These are phyloP conservation scores for Scomberomorus guttatus DNA, from an alignment of 2,797 vertebrate genomes.

Conservation along the genomic window DNA sequence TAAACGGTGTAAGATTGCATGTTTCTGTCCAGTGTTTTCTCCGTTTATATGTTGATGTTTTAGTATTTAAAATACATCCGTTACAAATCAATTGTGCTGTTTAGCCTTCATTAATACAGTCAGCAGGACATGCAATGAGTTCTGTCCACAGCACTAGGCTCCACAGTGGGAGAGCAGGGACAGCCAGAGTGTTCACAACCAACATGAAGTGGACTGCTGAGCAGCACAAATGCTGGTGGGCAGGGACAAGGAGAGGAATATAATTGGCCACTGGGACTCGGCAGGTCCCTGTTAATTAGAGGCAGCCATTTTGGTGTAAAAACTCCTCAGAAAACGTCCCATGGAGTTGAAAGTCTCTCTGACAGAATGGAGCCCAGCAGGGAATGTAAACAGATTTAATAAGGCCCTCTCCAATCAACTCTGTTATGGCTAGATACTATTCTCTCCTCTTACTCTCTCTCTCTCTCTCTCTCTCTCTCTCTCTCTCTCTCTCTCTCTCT, in stretches of 20 bases:
- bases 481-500: constrained; percentile 64
- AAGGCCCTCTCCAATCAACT: constrained; percentile 81
- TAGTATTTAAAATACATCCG: neutral
- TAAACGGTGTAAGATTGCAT: constrained; percentile 41
- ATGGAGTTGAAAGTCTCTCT: constrained; percentile 81
- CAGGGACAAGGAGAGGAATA: constrained; percentile 77
- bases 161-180: constrained; percentile 69
- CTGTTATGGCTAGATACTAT: constrained; percentile 75
- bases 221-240: constrained; percentile 74
- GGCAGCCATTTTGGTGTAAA: constrained; percentile 80
- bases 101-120: constrained; percentile 39
- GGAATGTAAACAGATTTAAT: constrained; percentile 86
- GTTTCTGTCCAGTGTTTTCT: neutral
- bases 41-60: constrained; percentile 2
- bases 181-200: constrained; percentile 65
- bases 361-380: constrained; percentile 83
- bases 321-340: constrained; percentile 81
- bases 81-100: constrained; percentile 2
- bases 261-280: constrained; percentile 82
- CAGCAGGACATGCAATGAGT: constrained; percentile 62
- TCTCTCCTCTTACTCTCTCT: constrained; percentile 58
- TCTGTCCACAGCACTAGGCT: constrained; percentile 68
- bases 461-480: too few relatives aligned
- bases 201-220: constrained; percentile 79
- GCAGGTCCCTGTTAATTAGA: constrained; percentile 84